A percentile compares a stretch with the other conserved stretches of the same genome.
Evolutionary conservation across 2,797 vertebrate species (phyloP).

Genomic region (Percopsis omiscomaycus): DNA sequence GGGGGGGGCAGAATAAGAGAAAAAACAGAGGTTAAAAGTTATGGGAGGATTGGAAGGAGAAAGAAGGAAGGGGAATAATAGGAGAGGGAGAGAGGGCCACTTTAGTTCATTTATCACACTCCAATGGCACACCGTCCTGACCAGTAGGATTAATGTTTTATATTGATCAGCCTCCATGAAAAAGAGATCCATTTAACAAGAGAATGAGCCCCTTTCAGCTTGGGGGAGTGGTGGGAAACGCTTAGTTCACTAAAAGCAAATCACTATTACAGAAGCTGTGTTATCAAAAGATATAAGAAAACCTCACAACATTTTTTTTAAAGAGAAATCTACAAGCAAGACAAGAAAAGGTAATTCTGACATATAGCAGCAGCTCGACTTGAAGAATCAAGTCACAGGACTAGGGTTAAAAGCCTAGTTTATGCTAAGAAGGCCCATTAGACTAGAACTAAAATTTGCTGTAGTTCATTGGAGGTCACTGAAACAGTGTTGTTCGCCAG

Average conservation of each 20-base stretch:
- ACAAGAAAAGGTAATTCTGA: neutral
- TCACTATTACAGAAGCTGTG: constrained; percentile 59
- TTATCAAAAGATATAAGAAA: constrained; percentile 27
- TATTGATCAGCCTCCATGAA: constrained; percentile 83
- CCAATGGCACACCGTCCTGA: constrained; percentile 39
- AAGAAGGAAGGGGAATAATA: constrained; percentile 5
- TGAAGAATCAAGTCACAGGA: constrained; percentile 3
- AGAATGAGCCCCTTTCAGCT: constrained; percentile 71
- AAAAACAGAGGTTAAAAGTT: neutral
- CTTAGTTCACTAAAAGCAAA: constrained; percentile 77
- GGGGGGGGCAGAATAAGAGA: neutral
- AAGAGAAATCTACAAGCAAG: neutral
- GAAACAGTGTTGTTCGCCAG: constrained; percentile 63
- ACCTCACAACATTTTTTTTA: neutral
- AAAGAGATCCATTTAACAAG: constrained; percentile 77
- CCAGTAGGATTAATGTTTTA: constrained; percentile 78
- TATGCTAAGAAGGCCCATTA: constrained; percentile 48
- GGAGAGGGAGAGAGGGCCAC: constrained; percentile 15
- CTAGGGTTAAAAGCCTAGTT: constrained; percentile 13
- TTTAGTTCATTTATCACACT: constrained; percentile 74
- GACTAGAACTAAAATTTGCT: constrained; percentile 20
- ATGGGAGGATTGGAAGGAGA: neutral
- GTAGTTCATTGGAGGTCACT: constrained; percentile 65
- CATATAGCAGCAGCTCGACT: neutral
- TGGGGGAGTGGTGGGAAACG: constrained; percentile 45